Conservation (phyloP, 2,888 invertebrate genomes). For the Drosophila mettleri region DNA sequence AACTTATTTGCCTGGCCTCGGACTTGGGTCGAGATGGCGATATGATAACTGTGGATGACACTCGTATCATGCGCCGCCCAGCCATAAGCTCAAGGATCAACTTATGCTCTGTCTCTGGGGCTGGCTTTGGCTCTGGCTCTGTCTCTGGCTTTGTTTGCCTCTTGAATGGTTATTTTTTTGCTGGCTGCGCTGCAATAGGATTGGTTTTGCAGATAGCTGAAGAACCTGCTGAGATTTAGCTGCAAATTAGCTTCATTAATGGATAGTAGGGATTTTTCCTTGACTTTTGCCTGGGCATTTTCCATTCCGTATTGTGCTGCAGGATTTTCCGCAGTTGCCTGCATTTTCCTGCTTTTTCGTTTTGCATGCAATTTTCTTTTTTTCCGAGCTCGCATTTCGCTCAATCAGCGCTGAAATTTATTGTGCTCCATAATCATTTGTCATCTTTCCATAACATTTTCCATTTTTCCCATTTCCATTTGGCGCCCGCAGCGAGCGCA, state of each 20-base stretch:
- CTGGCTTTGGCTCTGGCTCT: slow-evolving; percentile 4
- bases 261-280: slow-evolving; percentile 39
- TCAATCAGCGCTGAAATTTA: slow-evolving; percentile 77
- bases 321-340: slow-evolving; percentile 23
- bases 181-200: slow-evolving; percentile 47
- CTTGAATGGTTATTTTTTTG: background rate
- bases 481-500: slow-evolving; percentile 70
- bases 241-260: slow-evolving; percentile 78
- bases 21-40: slow-evolving; percentile 53
- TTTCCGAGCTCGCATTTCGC: slow-evolving; percentile 65
- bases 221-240: slow-evolving; percentile 54
- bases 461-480: slow-evolving; percentile 68
- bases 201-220: slow-evolving; percentile 40
- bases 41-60: slow-evolving; percentile 71
- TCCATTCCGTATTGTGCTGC: slow-evolving; percentile 23
- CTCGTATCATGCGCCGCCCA: slow-evolving; percentile 57
- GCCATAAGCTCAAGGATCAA: slow-evolving; percentile 72
- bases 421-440: slow-evolving; percentile 79
- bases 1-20: slow-evolving; percentile 58
- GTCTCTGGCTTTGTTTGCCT: slow-evolving; percentile 36
- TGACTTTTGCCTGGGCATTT: slow-evolving; percentile 23
- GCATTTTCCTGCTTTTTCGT: slow-evolving; percentile 24
- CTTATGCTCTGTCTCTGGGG: slow-evolving; percentile 42
- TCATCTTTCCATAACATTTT: slow-evolving; percentile 66
- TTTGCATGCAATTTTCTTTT: slow-evolving; percentile 26